Base-by-base conservation (phyloP, 2,797 vertebrate genomes). In the Acanthurus lineatus region DNA sequence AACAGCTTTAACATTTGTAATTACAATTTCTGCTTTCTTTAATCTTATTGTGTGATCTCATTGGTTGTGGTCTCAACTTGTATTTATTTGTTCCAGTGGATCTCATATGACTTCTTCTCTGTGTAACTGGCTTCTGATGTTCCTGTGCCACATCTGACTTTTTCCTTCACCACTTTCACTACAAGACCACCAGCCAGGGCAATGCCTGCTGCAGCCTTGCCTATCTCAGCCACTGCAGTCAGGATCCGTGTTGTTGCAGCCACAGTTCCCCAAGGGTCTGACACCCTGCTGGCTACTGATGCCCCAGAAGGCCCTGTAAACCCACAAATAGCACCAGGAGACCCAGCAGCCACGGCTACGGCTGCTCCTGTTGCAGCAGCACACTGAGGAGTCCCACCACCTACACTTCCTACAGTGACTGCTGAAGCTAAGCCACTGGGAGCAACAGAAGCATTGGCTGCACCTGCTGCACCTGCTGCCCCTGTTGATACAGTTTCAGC, bases 101-200 rank as follows among this genome's bases (percentile, higher is more conserved):
- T 72, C 82, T 96, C 94, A 70, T 93, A 95, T 1, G 94, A 91
- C 49, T 69, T 88, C 73, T 76, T 95, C 77, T 95, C 94, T 0
- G 93, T 81, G 71, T 57, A 88, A 65, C n/a, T 75, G 61, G 59
- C 44, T 38, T 91, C 92, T 0, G 70, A 38, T 15, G 70, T 73
- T 56, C 38, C 73, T 16, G 81, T 82, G 12, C 82, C 85, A 5
- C 73, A 72, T n/a, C 90, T 77, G 20, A 93, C 85, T 77, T 86
- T 95, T 79, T 95, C 92, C 83, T 93, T 95, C 5, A 95, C 89
- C 59, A 96, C 92, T 79, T 93, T 95, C 69, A 96, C 90, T 6
- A 91, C 91, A 47, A 96, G 78, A 20, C 93, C 88, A 9, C 93
- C 92, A 0, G 93, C 92, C 49, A 94, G 71, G 1, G 86, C 90